These are phyloP conservation scores for Pseudochaenichthys georgianus DNA, from an alignment of 2,797 vertebrate genomes.

Conservation along the genomic window DNA sequence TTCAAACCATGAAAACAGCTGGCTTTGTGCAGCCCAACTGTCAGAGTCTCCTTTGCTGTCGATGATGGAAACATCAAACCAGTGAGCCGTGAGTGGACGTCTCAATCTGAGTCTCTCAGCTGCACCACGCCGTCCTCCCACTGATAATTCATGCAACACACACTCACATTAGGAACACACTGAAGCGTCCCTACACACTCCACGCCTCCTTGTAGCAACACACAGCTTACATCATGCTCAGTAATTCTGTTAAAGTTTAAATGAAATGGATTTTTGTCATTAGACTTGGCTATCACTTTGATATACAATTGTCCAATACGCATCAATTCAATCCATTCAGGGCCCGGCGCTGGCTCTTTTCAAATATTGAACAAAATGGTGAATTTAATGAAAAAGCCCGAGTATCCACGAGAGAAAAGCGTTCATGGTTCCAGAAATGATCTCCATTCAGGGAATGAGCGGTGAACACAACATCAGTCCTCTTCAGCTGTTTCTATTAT, in stretches of 20 bases:
- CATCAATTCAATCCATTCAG: constrained; percentile 70
- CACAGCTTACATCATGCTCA: constrained; percentile 36
- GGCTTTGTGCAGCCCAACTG: constrained; percentile 86
- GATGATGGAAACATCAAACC: constrained; percentile 88
- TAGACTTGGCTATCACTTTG: constrained; percentile 41
- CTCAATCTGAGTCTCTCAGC: constrained; percentile 85
- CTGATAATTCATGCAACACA: constrained; percentile 84
- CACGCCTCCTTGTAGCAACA: constrained; percentile 15
- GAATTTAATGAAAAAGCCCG: constrained; percentile 74
- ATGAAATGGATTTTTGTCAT: constrained; percentile 68
- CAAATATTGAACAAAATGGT: constrained; percentile 65
- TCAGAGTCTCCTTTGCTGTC: constrained; percentile 88
- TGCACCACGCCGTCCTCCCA: constrained; percentile 68
- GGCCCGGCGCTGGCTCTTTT: constrained; percentile 50
- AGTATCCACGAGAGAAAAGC: constrained; percentile 58
- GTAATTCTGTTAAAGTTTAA: constrained; percentile 64
- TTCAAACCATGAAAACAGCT: constrained; percentile 89
- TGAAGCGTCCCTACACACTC: constrained; percentile 32
- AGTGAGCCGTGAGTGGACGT: constrained; percentile 87
- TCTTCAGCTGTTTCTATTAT: constrained; percentile 71
- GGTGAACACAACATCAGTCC: constrained; percentile 68
- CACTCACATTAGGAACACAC: constrained; percentile 64
- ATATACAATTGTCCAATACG: constrained; percentile 62
- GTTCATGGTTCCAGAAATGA: constrained; percentile 66
- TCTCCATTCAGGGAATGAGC: constrained; percentile 77